phyloP scores from a whole-genome alignment of 2,113 vertebrate genomes.

The Sturnus vulgaris region DNA sequence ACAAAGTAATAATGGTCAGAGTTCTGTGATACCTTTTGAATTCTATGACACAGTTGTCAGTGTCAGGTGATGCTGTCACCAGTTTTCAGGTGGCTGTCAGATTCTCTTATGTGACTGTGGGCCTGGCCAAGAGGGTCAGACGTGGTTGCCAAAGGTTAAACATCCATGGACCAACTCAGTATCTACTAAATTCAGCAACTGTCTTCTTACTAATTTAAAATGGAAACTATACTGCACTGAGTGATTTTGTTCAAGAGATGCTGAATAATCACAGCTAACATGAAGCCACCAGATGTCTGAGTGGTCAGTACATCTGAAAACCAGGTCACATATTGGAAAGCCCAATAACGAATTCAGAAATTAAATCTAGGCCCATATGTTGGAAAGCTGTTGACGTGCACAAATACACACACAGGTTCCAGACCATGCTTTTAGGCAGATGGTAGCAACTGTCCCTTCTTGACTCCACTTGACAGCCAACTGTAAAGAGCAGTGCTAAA shows the following conservation, averaged over 20 bases:
- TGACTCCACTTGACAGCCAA: constrained; percentile 21
- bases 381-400: not conserved
- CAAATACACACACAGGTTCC: not conserved
- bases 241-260: constrained; percentile 27
- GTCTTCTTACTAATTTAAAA: not conserved
- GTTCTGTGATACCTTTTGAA: not conserved
- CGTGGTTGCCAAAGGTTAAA: not conserved
- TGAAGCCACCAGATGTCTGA: constrained; percentile 29
- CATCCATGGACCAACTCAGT: not conserved
- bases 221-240: not conserved
- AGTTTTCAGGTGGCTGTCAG: not conserved
- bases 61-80: not conserved
- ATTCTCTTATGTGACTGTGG: not conserved
- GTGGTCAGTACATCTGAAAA: constrained; percentile 39
- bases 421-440: not conserved
- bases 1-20: not conserved
- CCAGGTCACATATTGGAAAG: not conserved
- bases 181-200: not conserved
- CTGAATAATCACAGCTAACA: constrained; percentile 30
- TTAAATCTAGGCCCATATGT: constrained; percentile 21
- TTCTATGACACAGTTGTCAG: not conserved
- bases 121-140: not conserved
- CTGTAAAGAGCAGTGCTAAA: not conserved
- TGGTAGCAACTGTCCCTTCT: not conserved
- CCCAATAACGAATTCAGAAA: not conserved